Evolutionary conservation across 2,888 invertebrate species (phyloP), one percentile per base, ranked within the genome.

Genomic region (Chymomyza caudatula): DNA sequence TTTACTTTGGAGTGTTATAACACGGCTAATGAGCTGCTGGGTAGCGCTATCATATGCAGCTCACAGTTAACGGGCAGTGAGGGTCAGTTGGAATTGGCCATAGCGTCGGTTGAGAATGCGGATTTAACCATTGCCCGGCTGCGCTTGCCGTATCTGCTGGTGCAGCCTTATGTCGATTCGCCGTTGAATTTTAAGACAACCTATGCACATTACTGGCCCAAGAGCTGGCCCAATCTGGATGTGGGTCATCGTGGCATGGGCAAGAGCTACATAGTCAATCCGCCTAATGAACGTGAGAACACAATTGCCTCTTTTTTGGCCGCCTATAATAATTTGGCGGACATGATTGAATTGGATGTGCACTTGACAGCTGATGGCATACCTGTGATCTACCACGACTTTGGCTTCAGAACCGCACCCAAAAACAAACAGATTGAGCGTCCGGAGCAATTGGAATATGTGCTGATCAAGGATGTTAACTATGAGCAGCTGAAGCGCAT

Each of bases 261-360:
- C 59, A 96, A 95, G 67, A 98, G 97, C 76, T 98, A 96, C 89
- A 87, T 86, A 22, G 77, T 77, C 93, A 92, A 91, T 90, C 94
- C 95, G 87, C 96, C 98, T 60, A 93, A 96, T 5, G 81, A 88
- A 62, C 77, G 76, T 76, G 99, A 99, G 91, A 99, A 99, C 90
- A 98, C 98, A 8, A 94, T 99, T 82, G 97, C 97, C 61, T 99
- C 98, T 13, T 93, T 99, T 85, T 95, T 96, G 90, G 94, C 94
- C 74, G 98, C 98, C 69, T 96, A 96, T 65, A 93, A 94, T 65
- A 95, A 96, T 90, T 98, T 98, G 72, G 98, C 98, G 67, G 98
- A 99, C 88, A 96, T 97, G 93, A 96, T 99, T 54, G 99, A 99
- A 91, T 96, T 99, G 92, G 99, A 99, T 92, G 98, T 99, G 49